phyloP scores from a whole-genome alignment of 2,888 invertebrate species.

The Kuschelorhynchus macadamiae region DNA sequence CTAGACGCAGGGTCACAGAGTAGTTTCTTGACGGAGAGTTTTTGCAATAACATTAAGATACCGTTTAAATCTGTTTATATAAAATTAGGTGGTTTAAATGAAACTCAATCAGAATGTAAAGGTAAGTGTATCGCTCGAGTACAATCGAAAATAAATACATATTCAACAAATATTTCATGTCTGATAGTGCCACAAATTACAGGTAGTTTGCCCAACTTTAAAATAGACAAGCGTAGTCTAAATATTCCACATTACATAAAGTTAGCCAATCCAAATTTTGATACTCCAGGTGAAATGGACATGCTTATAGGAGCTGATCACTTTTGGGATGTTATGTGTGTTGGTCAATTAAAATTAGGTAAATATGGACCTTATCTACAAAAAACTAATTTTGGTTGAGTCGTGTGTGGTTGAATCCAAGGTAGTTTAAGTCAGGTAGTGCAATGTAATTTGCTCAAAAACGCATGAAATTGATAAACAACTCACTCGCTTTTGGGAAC shows the following conservation, averaged over 20 bases:
- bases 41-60: background rate
- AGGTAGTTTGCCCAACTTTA: constrained; percentile 23
- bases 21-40: background rate
- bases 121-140: constrained; percentile 7
- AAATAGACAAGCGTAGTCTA: constrained; percentile 10
- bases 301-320: constrained; percentile 42
- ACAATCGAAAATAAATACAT: background rate
- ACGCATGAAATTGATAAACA: constrained; percentile 5
- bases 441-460: constrained; percentile 5
- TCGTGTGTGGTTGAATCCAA: background rate
- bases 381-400: constrained; percentile 23
- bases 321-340: constrained; percentile 39
- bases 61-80: background rate
- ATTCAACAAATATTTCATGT: constrained; percentile 10
- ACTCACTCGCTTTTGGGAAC: constrained; percentile 14
- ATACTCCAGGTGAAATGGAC: constrained; percentile 35
- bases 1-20: constrained; percentile 11
- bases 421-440: constrained; percentile 6
- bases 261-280: constrained; percentile 38
- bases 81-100: constrained; percentile 31
- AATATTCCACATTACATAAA: constrained; percentile 29
- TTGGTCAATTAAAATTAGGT: constrained; percentile 33
- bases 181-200: constrained; percentile 37
- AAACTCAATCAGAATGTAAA: background rate
- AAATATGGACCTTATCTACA: constrained; percentile 8